These are phyloP conservation scores for Drosophila tsacasi DNA, from an alignment of 1,140 invertebrate genomes.

Conservation along the genomic window DNA sequence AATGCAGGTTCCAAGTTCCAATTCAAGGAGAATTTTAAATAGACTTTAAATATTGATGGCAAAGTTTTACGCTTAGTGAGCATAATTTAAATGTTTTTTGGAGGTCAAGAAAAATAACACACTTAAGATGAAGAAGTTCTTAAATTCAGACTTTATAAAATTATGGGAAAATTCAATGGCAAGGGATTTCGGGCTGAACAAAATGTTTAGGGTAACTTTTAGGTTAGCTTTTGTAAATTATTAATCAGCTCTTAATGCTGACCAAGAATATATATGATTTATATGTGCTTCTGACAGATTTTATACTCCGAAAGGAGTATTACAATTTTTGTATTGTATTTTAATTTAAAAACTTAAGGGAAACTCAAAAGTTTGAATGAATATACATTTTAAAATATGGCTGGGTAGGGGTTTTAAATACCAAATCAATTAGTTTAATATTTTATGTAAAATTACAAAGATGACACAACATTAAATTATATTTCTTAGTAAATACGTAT, in stretches of 20 bases:
- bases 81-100: constrained; percentile 6
- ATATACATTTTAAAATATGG: not conserved
- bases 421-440: not conserved
- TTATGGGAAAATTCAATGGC: too few relatives aligned
- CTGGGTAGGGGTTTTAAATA: not conserved
- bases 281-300: too few relatives aligned
- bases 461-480: not conserved
- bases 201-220: too few relatives aligned
- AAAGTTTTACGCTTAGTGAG: not conserved
- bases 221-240: too few relatives aligned
- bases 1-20: not conserved
- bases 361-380: too few relatives aligned
- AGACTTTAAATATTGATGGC: not conserved
- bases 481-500: not conserved
- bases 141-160: not conserved
- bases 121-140: not conserved
- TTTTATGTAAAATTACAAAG: not conserved
- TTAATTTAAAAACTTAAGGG: too few relatives aligned
- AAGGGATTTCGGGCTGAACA: too few relatives aligned
- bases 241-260: too few relatives aligned
- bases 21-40: constrained; percentile 1
- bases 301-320: too few relatives aligned
- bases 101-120: not conserved
- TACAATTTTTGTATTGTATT: too few relatives aligned
- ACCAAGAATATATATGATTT: too few relatives aligned